These are phyloP conservation scores for Aegithalos caudatus DNA, from an alignment of 2,113 vertebrate species.

Conservation along the genomic window DNA sequence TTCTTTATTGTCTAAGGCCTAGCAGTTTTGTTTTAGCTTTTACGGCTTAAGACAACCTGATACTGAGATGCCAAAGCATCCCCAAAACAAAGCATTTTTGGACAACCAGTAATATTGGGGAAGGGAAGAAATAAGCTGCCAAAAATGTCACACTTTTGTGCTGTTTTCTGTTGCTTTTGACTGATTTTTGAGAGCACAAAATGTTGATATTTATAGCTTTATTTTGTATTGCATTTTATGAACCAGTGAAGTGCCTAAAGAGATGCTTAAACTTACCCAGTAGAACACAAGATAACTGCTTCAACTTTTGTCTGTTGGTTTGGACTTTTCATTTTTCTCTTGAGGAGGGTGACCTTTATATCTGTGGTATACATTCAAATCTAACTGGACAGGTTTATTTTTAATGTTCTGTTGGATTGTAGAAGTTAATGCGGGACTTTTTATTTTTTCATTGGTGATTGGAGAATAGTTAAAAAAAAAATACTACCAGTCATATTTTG, in stretches of 20 bases:
- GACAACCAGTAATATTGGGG: constrained; percentile 47
- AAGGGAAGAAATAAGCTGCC: constrained; percentile 67
- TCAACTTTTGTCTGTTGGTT: constrained; percentile 18
- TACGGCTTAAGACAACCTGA: constrained; percentile 60
- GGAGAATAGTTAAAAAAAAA: not conserved
- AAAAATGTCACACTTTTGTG: constrained; percentile 72
- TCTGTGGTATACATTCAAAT: constrained; percentile 24
- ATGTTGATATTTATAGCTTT: constrained; percentile 76
- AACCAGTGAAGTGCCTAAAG: constrained; percentile 80
- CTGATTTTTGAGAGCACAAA: constrained; percentile 72
- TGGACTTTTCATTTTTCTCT: not conserved
- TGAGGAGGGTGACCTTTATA: constrained; percentile 54
- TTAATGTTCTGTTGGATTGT: not conserved
- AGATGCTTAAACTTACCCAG: constrained; percentile 58
- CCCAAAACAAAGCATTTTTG: constrained; percentile 63
- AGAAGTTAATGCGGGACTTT: not conserved
- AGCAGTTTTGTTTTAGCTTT: constrained; percentile 64
- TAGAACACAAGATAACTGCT: constrained; percentile 57
- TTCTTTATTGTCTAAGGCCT: constrained; percentile 72
- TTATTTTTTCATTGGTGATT: constrained; percentile 2
- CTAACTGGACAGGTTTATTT: constrained; percentile 1
- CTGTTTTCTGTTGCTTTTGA: constrained; percentile 63
- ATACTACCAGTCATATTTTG: not conserved
- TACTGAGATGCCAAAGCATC: constrained; percentile 73
- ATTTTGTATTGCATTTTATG: constrained; percentile 72